Evolutionary conservation across 2,113 vertebrate genomes (phyloP), one percentile per base, ranked within the genome.

Genomic region (Proteles cristata): DNA sequence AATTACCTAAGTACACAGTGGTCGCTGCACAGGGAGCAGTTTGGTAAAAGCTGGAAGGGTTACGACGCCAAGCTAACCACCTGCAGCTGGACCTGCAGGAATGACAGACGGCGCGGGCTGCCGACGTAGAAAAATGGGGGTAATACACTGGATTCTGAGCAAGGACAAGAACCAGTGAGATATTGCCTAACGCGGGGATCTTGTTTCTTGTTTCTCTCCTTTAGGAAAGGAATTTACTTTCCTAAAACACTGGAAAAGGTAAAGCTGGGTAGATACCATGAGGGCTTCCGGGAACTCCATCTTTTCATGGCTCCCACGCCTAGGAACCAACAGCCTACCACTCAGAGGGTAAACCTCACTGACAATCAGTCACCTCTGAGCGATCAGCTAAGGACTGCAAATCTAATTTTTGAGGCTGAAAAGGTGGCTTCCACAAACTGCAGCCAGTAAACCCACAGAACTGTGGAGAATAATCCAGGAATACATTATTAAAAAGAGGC

Each of bases 191-290:
- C 15, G 1, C 5, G 86, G 74, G 21, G 45, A 45, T n/a, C 80
- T 63, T 92, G 43, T 92, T 95, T 93, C 83, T 85, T 31, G 82
- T 95, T 97, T 92, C 33, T 93, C 86, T 66, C 33, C 39, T 39
- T 39, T 39, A 39, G 11, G 4, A 26, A 50, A 84, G 45, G 45
- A 39, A 79, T 61, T 65, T 80, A 95, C 80, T 74, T 91, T 68
- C 74, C 92, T 15, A 88, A 71, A 95, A 95, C 63, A 63, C 39
- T 87, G 26, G 28, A 74, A 53, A 91, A 88, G 68, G 35, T 65
- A 92, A 76, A 95, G 43, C 1, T n/a, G 28, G 35, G 66, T 16
- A 89, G n/a, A 58, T 43, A 55, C 4, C 33, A 61, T 11, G 1
- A 84, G 4, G 58, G 4, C 31, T 91, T 35, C 48, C 39, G 53